These are phyloP conservation scores for Anarsia innoxiella DNA, from an alignment of 2,888 invertebrate genomes.

Conservation along the genomic window DNA sequence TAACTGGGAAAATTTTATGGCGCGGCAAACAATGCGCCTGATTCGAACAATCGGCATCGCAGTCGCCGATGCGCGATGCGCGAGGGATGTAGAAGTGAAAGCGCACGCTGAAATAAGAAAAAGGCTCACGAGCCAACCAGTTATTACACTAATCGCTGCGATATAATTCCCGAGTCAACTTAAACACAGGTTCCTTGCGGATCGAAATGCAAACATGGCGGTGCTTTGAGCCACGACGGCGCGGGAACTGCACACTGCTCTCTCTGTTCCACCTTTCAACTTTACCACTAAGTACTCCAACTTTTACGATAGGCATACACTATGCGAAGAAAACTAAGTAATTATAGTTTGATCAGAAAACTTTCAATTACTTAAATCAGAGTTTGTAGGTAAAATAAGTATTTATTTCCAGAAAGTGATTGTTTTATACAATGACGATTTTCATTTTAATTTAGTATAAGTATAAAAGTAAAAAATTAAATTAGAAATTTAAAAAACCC, in stretches of 20 bases:
- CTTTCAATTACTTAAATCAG: too few species aligned
- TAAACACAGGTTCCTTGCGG: conserved; percentile 74
- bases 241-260: conserved; percentile 55
- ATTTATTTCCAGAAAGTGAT: too few species aligned
- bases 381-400: too few species aligned
- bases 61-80: conserved; percentile 32
- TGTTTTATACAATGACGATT: too few species aligned
- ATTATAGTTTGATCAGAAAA: too few species aligned
- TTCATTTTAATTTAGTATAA: too few species aligned
- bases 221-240: conserved; percentile 61
- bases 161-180: conserved; percentile 75
- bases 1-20: conserved; percentile 51
- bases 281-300: too few species aligned
- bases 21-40: conserved; percentile 59
- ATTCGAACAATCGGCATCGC: conserved; percentile 52
- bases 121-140: conserved; percentile 64
- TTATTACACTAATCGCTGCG: conserved; percentile 75
- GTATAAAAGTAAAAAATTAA: too few species aligned
- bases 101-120: conserved; percentile 64
- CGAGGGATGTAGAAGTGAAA: conserved; percentile 52
- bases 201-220: conserved; percentile 76
- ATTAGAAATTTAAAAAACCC: too few species aligned
- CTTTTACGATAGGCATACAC: too few species aligned
- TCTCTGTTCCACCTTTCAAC: too few species aligned
- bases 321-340: too few species aligned